Percentiles rank a stretch among this genome's conserved stretches.
Evolutionary conservation across 2,888 invertebrate species (phyloP).

Genomic region (Zaprionus lineosus): DNA sequence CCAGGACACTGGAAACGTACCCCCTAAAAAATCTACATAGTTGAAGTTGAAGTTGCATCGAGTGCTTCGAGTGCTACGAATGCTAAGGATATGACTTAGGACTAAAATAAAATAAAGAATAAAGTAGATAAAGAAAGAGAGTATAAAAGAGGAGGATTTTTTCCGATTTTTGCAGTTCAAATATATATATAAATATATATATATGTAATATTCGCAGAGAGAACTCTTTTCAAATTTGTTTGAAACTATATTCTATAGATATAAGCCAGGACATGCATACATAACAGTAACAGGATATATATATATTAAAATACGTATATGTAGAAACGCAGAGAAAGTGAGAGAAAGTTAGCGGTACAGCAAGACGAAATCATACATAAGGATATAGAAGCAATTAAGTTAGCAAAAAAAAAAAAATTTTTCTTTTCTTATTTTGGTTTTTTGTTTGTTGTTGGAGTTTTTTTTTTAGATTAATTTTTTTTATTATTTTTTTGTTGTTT

Average conservation of each 20-base stretch:
- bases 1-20: conserved; percentile 80
- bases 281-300: conserved; percentile 61
- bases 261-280: conserved; percentile 66
- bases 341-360: conserved; percentile 33
- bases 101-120: conserved; percentile 26
- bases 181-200: conserved; percentile 5
- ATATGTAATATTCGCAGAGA: too few species aligned
- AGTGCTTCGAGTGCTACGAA: conserved; percentile 25
- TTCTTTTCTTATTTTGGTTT: conserved; percentile 12
- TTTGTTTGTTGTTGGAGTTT: too few species aligned
- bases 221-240: conserved; percentile 72
- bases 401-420: conserved; percentile 19
- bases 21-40: conserved; percentile 46
- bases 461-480: too few species aligned
- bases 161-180: conserved; percentile 41
- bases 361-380: conserved; percentile 26
- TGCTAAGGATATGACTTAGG: conserved; percentile 31
- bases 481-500: conserved; percentile 21
- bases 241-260: conserved; percentile 35
- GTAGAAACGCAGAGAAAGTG: conserved; percentile 39
- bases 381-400: conserved; percentile 24
- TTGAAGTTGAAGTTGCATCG: conserved; percentile 12
- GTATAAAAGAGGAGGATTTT: conserved; percentile 13
- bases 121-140: background rate
- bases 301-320: conserved; percentile 16